Percentiles rank a stretch among this genome's conserved stretches.
Evolutionary conservation across 2,113 vertebrate genomes (phyloP).

Genomic region (Oncorhynchus gorbuscha): DNA sequence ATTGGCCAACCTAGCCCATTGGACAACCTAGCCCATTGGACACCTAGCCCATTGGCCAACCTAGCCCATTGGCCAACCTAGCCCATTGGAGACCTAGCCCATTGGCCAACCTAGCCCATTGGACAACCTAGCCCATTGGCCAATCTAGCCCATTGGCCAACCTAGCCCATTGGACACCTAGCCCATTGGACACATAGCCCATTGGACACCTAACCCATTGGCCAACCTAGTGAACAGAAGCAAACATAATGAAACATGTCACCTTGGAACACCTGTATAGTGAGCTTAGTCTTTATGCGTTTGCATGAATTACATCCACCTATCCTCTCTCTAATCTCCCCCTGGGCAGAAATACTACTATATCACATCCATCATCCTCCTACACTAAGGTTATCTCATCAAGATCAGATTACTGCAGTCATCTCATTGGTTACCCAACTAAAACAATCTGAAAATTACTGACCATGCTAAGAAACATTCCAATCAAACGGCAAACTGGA

Average conservation of each 20-base stretch:
- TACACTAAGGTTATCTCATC: slow-evolving; percentile 66
- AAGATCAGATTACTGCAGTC: slow-evolving; percentile 66
- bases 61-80: too few species aligned
- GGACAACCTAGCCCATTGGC: too few species aligned
- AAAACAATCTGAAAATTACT: slow-evolving; percentile 49
- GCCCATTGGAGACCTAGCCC: too few species aligned
- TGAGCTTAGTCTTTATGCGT: slow-evolving; percentile 9
- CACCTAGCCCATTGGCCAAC: too few species aligned
- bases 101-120: too few species aligned
- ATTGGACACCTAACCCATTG: too few species aligned
- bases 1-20: too few species aligned
- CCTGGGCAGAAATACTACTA: slow-evolving; percentile 53
- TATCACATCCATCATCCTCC: slow-evolving; percentile 70
- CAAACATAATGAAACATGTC: slow-evolving; percentile 32
- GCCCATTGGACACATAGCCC: too few species aligned
- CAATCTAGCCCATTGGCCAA: too few species aligned
- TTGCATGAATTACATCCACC: slow-evolving; percentile 38
- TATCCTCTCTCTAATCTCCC: slow-evolving; percentile 53
- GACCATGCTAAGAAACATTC: slow-evolving; percentile 37
- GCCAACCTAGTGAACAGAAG: not conserved
- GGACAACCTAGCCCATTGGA: too few species aligned
- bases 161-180: too few species aligned
- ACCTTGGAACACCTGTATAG: slow-evolving; percentile 34
- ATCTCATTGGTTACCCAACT: slow-evolving; percentile 55
- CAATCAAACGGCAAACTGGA: not conserved